phyloP scores from a whole-genome alignment of 2,797 vertebrate species.

The Champsocephalus gunnari region DNA sequence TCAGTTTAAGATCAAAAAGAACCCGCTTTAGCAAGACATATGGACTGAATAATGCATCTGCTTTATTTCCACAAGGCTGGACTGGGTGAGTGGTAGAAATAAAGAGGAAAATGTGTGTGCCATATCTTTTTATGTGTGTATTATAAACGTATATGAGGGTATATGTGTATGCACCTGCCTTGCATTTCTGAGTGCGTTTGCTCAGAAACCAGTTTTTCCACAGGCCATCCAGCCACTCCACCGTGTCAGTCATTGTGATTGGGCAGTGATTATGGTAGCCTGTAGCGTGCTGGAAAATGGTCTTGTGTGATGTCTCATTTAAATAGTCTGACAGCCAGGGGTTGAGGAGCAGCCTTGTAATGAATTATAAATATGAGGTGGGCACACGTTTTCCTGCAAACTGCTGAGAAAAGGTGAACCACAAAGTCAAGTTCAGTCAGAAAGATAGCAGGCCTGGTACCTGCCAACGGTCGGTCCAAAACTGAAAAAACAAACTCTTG shows the following conservation, averaged over 20 bases:
- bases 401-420: conserved; percentile 79
- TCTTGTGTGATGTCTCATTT: conserved; percentile 81
- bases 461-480: conserved; percentile 47
- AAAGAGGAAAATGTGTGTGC: conserved; percentile 41
- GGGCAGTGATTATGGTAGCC: conserved; percentile 63
- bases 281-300: conserved; percentile 67
- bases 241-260: conserved; percentile 67
- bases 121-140: conserved; percentile 48
- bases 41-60: conserved; percentile 84
- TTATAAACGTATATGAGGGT: conserved; percentile 29
- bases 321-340: conserved; percentile 82
- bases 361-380: conserved; percentile 84
- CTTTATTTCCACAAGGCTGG: conserved; percentile 79
- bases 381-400: conserved; percentile 69
- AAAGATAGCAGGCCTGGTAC: conserved; percentile 41
- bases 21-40: conserved; percentile 82
- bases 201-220: conserved; percentile 38
- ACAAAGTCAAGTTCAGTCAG: conserved; percentile 72
- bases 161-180: conserved; percentile 8
- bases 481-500: conserved; percentile 24
- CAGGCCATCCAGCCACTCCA: conserved; percentile 43
- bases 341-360: conserved; percentile 76
- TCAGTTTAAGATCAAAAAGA: conserved; percentile 85
- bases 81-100: conserved; percentile 52
- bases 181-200: conserved; percentile 28